Evolutionary conservation across 35 echinoderm and acorn worm genomes (phyloP).

Genomic region (Strongylocentrotus purpuratus): DNA sequence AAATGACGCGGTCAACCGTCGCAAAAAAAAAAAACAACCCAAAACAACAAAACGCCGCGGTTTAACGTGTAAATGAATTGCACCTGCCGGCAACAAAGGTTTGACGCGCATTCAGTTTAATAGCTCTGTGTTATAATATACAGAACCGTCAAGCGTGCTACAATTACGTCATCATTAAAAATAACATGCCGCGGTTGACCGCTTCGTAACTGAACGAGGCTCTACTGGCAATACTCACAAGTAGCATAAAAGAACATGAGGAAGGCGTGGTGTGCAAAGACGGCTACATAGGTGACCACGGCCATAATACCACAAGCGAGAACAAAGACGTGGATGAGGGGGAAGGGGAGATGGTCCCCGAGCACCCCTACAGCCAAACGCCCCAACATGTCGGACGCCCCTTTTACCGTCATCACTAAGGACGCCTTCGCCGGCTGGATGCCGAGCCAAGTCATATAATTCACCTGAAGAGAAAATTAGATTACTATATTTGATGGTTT

Average conservation of each 20-base stretch:
- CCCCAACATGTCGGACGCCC: conserved; percentile 81
- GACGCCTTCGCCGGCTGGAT: conserved; percentile 67
- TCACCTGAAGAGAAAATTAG: conserved; percentile 53
- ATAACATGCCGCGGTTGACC: no score
- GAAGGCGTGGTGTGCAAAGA: conserved; percentile 72
- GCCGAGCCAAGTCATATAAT: conserved; percentile 81
- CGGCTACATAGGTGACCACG: conserved; percentile 67
- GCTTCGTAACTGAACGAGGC: no score
- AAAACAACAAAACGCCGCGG: no score
- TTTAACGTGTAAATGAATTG: no score
- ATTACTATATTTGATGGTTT: background rate
- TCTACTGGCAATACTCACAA: conserved; percentile 62
- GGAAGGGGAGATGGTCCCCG: conserved; percentile 84
- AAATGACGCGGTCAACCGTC: no score
- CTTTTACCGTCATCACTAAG: conserved; percentile 87
- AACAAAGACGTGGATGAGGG: conserved; percentile 83
- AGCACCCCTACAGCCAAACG: conserved; percentile 74
- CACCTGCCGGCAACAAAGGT: no score
- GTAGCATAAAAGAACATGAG: conserved; percentile 88
- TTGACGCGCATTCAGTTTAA: no score
- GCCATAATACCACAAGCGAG: conserved; percentile 82
- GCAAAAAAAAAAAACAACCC: no score
- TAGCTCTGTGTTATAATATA: no score
- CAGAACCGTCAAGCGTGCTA: no score
- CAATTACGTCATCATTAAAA: no score